Evolutionary conservation across 2,797 vertebrate genomes (phyloP), one percentile per base, ranked within the genome.

Genomic region (Coendou prehensilis): DNA sequence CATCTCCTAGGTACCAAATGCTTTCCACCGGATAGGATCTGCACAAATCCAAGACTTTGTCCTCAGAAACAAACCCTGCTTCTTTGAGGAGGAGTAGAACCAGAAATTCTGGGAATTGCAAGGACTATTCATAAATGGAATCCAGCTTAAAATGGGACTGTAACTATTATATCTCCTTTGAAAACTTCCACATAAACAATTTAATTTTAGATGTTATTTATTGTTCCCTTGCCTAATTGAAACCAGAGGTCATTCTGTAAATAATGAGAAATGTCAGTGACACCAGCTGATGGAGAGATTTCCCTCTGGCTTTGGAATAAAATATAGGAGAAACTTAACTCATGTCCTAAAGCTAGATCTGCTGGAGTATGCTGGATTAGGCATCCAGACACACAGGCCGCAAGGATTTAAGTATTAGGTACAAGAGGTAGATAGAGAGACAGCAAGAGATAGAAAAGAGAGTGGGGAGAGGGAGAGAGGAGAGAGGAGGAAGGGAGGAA

Each of bases 181-280:
- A 94, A 96, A 83, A 83, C 5, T 91, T 82, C 75, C 87, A 57
- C 59, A 78, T 47, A 64, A 89, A 87, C 86, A 84, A 91, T 61
- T 97, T 96, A 87, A 96, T 96, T 96, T 98, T 97, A 92, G 95
- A 88, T 96, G 91, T 78, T 91, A 93, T 95, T 96, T 97, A 45
- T 91, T 82, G 37, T 78, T 87, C 37, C 3, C 57, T 97, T 71
- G 90, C 52, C 18, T 88, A 52, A 92, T 41, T 54, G 76, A 94
- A 96, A 69, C 56, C 97, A 96, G 69, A 85, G 78, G 85, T 97
- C 87, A 79, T 45, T 82, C 76, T 56, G 57, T 59, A 84, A 78
- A 80, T 59, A 59, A 63, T 76, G 96, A 90, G 71, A 93, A 93
- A 89, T 37, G 17, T 95, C 57, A 67, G 67, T 30, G 50, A 41